Evolutionary conservation across 2,888 invertebrate species (phyloP).

Genomic region (Oasisia sp.): DNA sequence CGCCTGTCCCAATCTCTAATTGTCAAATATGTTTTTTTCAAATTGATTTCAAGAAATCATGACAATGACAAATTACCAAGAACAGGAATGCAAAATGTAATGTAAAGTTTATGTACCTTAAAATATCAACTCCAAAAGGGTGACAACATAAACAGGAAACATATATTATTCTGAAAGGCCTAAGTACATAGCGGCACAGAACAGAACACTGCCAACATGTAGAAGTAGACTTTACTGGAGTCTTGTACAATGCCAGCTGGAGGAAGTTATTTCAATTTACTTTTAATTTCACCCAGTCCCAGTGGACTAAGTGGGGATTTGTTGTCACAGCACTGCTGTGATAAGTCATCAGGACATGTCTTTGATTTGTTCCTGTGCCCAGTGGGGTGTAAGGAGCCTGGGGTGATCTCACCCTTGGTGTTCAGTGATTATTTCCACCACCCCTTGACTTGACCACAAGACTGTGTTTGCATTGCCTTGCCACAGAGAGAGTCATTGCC

Average conservation of each 20-base stretch:
- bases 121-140: too few relatives aligned
- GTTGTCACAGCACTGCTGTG: constrained; percentile 4
- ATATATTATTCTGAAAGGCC: too few relatives aligned
- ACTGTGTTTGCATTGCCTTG: not conserved
- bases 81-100: too few relatives aligned
- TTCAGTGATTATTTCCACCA: not conserved
- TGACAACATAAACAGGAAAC: too few relatives aligned
- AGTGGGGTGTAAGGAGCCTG: not conserved
- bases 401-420: not conserved
- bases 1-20: too few relatives aligned
- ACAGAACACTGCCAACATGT: not conserved
- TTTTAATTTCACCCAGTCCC: not conserved
- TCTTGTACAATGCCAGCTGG: not conserved
- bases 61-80: too few relatives aligned
- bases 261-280: not conserved
- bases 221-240: not conserved
- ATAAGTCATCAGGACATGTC: constrained; percentile 12
- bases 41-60: too few relatives aligned
- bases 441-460: not conserved
- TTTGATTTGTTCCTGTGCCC: not conserved
- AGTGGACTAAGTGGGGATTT: not conserved
- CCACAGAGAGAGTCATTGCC: not conserved
- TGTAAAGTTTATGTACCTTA: too few relatives aligned
- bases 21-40: too few relatives aligned
- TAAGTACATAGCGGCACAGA: not conserved